Evolutionary conservation across 1,140 invertebrate species (phyloP).

Genomic region (Melanaphis sacchari): DNA sequence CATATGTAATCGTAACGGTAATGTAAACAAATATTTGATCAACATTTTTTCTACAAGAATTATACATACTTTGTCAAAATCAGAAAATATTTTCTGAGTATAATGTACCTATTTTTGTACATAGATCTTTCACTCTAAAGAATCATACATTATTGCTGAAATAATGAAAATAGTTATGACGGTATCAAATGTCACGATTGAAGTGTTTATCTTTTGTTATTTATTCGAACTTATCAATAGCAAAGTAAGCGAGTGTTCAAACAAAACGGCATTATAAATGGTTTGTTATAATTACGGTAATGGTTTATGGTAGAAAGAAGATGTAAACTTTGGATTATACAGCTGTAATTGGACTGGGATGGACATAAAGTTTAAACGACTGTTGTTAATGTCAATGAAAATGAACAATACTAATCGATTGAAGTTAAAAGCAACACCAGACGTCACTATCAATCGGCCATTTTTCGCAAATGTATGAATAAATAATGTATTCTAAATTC

Average conservation of each 20-base stretch:
- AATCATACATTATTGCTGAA: background rate
- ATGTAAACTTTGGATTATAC: conserved; percentile 35
- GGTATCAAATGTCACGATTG: conserved; percentile 19
- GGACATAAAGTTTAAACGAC: background rate
- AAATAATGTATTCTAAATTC: background rate
- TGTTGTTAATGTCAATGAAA: conserved; percentile 16
- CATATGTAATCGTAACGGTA: conserved; percentile 28
- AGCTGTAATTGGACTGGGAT: conserved; percentile 21
- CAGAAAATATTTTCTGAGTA: background rate
- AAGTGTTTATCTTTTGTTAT: conserved; percentile 41
- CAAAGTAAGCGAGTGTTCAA: background rate
- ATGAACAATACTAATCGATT: conserved; percentile 38
- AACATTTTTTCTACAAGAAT: background rate
- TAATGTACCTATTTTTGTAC: background rate
- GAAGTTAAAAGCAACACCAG: conserved; percentile 33
- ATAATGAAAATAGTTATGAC: conserved; percentile 8
- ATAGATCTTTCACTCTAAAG: background rate
- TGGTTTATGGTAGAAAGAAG: conserved; percentile 22
- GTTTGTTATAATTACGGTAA: background rate
- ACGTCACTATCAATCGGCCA: background rate
- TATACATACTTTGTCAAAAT: background rate
- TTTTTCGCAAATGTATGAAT: conserved; percentile 32
- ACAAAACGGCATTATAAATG: background rate
- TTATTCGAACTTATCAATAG: conserved; percentile 18
- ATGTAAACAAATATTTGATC: background rate